Evolutionary conservation across 2,888 invertebrate genomes (phyloP).

Genomic region (Tromatobia lineatoria): DNA sequence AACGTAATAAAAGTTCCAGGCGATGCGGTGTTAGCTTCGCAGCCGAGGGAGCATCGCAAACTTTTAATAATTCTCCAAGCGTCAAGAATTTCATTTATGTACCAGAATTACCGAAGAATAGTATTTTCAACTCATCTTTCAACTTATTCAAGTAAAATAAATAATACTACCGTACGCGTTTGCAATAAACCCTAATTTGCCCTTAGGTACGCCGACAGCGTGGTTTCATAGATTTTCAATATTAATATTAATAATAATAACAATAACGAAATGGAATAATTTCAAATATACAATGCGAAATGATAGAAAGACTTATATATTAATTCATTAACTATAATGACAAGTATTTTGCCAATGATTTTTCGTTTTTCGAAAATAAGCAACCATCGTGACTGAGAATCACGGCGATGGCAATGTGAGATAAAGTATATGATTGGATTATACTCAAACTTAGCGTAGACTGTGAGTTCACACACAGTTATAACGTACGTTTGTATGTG

Average conservation of each 20-base stretch:
- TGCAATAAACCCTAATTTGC: too few species aligned
- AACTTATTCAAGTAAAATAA: too few species aligned
- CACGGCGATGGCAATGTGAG: conserved; percentile 53
- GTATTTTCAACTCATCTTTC: background rate
- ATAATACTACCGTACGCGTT: too few species aligned
- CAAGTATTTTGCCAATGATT: background rate
- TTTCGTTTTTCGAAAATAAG: background rate
- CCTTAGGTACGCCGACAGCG: too few species aligned
- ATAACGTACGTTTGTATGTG: too few species aligned
- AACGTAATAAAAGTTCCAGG: conserved; percentile 32
- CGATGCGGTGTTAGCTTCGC: background rate
- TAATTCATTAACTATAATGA: too few species aligned
- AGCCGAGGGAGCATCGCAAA: background rate
- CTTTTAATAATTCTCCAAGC: conserved; percentile 22
- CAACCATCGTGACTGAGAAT: conserved; percentile 6
- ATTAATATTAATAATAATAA: too few species aligned
- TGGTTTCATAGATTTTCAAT: too few species aligned
- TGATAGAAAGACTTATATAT: too few species aligned
- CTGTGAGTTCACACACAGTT: too few species aligned
- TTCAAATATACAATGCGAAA: too few species aligned
- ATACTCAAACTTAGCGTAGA: background rate
- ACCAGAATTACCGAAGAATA: background rate
- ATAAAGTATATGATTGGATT: conserved; percentile 56
- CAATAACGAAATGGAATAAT: too few species aligned
- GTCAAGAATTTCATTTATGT: conserved; percentile 6